Evolutionary conservation across 2,797 vertebrate genomes (phyloP).

Genomic region (Nannoperca australis): DNA sequence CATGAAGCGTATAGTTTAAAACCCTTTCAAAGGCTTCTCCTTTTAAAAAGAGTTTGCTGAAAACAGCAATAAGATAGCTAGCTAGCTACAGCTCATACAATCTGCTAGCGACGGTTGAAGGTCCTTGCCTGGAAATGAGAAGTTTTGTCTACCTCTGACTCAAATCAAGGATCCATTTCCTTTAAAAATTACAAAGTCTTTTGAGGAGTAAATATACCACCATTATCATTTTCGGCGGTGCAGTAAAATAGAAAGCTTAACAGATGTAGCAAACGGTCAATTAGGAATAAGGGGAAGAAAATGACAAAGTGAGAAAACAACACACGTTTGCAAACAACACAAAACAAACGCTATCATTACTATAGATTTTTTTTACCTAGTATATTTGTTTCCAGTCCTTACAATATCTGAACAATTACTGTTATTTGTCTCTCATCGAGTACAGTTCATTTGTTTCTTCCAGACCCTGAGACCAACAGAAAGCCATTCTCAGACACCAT

Average conservation of each 20-base stretch:
- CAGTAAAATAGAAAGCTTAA: too few species aligned
- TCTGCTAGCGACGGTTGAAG: not conserved
- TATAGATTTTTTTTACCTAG: too few species aligned
- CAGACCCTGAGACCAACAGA: constrained; percentile 89
- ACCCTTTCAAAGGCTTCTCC: too few species aligned
- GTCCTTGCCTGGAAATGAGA: not conserved
- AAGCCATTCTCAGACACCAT: constrained; percentile 89
- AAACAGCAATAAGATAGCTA: too few species aligned
- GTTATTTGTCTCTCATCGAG: constrained; percentile 6
- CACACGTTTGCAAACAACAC: too few species aligned
- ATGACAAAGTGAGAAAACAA: too few species aligned
- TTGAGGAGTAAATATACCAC: not conserved
- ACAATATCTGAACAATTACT: not conserved
- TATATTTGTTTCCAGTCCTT: not conserved
- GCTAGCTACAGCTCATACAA: not conserved
- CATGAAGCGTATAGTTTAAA: too few species aligned
- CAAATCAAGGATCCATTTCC: not conserved
- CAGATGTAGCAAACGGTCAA: too few species aligned
- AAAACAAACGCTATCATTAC: too few species aligned
- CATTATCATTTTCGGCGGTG: not conserved
- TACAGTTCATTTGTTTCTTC: constrained; percentile 53
- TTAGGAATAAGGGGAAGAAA: too few species aligned
- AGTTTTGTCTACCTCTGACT: not conserved
- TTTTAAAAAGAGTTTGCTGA: too few species aligned
- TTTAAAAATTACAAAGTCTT: not conserved